Conservation (phyloP, 1,140 invertebrate genomes). For the Formica selysi region DNA sequence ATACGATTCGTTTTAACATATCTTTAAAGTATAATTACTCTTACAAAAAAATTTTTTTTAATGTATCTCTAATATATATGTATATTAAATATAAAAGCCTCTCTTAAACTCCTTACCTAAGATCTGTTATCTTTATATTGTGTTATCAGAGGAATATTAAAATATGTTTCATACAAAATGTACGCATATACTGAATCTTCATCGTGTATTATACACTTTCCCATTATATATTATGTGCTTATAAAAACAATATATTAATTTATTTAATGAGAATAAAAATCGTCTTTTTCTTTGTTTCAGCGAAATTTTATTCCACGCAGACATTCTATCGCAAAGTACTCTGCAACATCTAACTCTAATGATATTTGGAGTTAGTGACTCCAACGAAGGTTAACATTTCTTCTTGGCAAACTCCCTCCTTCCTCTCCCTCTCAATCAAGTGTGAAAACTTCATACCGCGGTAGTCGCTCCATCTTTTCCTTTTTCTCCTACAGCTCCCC, state of each 20-base stretch:
- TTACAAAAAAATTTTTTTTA: no score
- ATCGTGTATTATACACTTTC: background rate
- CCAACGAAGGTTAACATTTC: constrained; percentile 10
- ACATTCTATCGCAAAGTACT: background rate
- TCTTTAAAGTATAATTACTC: no score
- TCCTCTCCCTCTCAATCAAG: constrained; percentile 29
- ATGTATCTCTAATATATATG: no score
- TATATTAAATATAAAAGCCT: constrained; percentile 9
- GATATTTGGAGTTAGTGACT: background rate
- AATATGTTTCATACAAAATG: constrained; percentile 1
- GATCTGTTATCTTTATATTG: background rate
- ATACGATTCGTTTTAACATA: background rate
- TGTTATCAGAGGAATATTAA: background rate
- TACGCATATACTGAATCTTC: background rate
- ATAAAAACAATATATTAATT: background rate
- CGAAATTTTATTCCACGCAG: background rate
- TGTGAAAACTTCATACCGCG: constrained; percentile 44
- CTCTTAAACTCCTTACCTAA: background rate
- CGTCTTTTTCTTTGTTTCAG: background rate
- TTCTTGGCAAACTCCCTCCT: background rate
- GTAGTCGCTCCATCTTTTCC: constrained; percentile 25
- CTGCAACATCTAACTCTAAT: constrained; percentile 1
- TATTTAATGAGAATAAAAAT: constrained; percentile 4
- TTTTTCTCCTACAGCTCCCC: constrained; percentile 19
- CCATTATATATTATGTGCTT: background rate